These are phyloP conservation scores for Galleria mellonella DNA, from an alignment of 1,140 invertebrate genomes.

Conservation along the genomic window DNA sequence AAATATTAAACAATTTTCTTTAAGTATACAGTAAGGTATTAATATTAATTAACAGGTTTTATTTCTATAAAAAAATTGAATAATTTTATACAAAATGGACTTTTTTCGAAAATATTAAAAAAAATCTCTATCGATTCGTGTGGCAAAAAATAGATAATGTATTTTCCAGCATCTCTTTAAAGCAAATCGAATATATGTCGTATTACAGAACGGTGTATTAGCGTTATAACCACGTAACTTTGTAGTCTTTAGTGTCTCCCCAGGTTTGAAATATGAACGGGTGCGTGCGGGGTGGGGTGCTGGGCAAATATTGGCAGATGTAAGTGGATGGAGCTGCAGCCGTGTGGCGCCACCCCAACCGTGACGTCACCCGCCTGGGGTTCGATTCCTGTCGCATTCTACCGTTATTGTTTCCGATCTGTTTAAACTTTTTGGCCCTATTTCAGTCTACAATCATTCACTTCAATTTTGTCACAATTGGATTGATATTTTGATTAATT, in stretches of 20 bases:
- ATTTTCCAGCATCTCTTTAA: too few species aligned
- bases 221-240: constrained; percentile 19
- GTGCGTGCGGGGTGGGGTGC: constrained; percentile 45
- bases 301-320: constrained; percentile 70
- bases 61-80: too few species aligned
- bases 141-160: too few species aligned
- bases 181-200: neutral
- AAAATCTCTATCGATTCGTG: too few species aligned
- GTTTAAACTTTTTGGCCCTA: neutral
- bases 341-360: constrained; percentile 44
- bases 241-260: constrained; percentile 54
- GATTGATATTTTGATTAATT: too few species aligned
- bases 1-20: too few species aligned
- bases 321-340: constrained; percentile 57
- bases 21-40: too few species aligned
- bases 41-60: too few species aligned
- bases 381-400: constrained; percentile 8
- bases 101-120: too few species aligned
- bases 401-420: neutral
- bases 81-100: too few species aligned
- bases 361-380: constrained; percentile 38
- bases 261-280: constrained; percentile 65
- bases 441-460: too few species aligned
- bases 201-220: constrained; percentile 32
- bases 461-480: too few species aligned